A percentile compares a stretch with the other conserved stretches of the same genome.
These are phyloP conservation scores for Gorsachius goisagi DNA, from an alignment of 2,113 vertebrate species.

Conservation along the genomic window DNA sequence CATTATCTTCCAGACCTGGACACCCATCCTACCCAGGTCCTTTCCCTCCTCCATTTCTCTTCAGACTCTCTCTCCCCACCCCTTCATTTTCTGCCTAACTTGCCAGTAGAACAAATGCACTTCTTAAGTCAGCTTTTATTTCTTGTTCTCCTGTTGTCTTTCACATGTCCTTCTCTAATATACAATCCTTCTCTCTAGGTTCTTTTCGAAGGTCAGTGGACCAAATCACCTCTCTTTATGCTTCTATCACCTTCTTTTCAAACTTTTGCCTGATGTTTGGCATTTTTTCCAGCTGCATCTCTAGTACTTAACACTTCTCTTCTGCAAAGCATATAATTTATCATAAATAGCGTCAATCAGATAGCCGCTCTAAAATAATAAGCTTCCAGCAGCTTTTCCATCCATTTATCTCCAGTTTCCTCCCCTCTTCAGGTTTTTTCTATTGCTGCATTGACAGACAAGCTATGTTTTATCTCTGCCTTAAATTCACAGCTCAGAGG, in stretches of 20 bases:
- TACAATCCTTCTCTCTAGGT: neutral
- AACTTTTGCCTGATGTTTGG: neutral
- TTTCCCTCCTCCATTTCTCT: neutral
- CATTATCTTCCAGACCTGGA: neutral
- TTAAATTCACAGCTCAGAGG: neutral
- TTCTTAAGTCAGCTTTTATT: neutral
- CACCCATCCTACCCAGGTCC: neutral
- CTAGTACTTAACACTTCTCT: neutral
- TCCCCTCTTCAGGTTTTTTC: neutral
- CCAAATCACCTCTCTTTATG: neutral
- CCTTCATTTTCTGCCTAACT: neutral
- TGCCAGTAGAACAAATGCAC: neutral
- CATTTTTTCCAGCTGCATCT: conserved; percentile 3
- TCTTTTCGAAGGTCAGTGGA: neutral
- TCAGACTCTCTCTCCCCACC: neutral
- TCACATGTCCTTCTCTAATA: neutral
- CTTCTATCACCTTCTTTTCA: neutral
- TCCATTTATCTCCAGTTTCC: neutral
- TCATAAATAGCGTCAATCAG: neutral
- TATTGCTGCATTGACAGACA: neutral
- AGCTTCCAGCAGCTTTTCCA: conserved; percentile 25
- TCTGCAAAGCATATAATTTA: conserved; percentile 3
- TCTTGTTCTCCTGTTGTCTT: neutral
- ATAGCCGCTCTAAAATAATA: conserved; percentile 29
- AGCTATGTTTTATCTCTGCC: neutral